These are phyloP conservation scores for Cassiopea andromeda DNA, from an alignment of 30 jellyfish, hydroid and myxozoan species.

Conservation along the genomic window DNA sequence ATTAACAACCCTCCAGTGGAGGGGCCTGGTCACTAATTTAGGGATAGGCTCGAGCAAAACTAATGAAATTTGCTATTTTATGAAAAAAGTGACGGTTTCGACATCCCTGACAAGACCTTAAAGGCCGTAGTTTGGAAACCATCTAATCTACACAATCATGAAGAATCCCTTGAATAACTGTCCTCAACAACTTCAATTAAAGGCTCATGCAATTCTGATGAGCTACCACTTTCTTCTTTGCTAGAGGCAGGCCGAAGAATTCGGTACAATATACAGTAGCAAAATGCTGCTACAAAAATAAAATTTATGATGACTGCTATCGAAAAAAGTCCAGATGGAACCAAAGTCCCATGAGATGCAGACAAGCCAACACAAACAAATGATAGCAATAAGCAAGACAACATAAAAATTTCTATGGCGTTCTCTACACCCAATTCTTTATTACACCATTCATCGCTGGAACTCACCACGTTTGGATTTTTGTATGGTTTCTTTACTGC, in stretches of 20 bases:
- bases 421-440: constrained; percentile 28
- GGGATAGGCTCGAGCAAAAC: no score
- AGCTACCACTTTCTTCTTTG: neutral
- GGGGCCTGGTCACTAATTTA: no score
- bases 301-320: neutral
- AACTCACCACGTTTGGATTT: neutral
- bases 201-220: neutral
- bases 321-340: neutral
- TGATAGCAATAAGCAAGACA: constrained; percentile 29
- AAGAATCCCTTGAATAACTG: neutral
- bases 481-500: neutral
- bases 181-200: neutral
- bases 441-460: neutral
- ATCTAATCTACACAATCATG: neutral
- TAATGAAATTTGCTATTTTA: no score
- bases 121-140: no score
- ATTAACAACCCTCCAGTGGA: no score
- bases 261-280: constrained; percentile 17
- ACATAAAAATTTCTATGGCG: constrained; percentile 28
- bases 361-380: constrained; percentile 44
- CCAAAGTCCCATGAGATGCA: neutral
- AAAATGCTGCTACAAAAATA: neutral
- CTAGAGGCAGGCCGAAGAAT: neutral
- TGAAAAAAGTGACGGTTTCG: no score
- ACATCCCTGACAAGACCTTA: no score